Percentiles rank a stretch among this genome's conserved stretches.
phyloP scores from a whole-genome alignment of 1,140 invertebrate genomes.

The Drosophila lowei region DNA sequence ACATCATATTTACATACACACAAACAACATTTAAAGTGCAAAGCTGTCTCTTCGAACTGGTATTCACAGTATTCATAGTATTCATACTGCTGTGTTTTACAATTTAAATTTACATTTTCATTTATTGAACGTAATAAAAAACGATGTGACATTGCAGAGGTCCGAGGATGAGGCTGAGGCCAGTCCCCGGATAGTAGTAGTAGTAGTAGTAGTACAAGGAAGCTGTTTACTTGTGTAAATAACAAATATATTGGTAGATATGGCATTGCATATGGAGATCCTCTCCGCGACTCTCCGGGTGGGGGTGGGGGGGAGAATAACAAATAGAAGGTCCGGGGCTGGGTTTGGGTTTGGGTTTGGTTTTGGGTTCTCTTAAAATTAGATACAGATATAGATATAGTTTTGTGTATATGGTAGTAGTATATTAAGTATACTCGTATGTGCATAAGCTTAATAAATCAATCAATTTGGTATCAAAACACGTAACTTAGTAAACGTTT shows the following conservation, averaged over 20 bases:
- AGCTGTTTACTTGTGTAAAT: too few relatives aligned
- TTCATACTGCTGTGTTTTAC: neutral
- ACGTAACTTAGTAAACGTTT: constrained; percentile 35
- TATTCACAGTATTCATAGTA: constrained; percentile 1
- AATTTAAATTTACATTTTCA: constrained; percentile 35
- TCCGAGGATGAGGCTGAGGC: constrained; percentile 14
- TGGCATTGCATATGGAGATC: constrained; percentile 25
- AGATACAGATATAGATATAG: constrained; percentile 8
- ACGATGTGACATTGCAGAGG: constrained; percentile 39
- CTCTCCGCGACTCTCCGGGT: too few relatives aligned
- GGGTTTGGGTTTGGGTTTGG: too few relatives aligned
- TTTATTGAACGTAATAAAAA: constrained; percentile 47
- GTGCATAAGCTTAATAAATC: constrained; percentile 43
- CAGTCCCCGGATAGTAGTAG: neutral
- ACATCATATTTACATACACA: neutral
- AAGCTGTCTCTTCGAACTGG: constrained; percentile 19
- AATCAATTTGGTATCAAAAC: constrained; percentile 73
- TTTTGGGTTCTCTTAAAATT: constrained; percentile 16
- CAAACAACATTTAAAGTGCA: constrained; percentile 50
- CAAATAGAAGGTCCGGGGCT: constrained; percentile 42
- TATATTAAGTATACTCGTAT: constrained; percentile 28
- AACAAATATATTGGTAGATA: constrained; percentile 6
- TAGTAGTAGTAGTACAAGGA: too few relatives aligned
- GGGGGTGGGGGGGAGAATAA: constrained; percentile 28
- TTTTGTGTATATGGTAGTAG: neutral